Evolutionary conservation across 2,113 vertebrate genomes (phyloP).

Genomic region (Apodemus speciosus): DNA sequence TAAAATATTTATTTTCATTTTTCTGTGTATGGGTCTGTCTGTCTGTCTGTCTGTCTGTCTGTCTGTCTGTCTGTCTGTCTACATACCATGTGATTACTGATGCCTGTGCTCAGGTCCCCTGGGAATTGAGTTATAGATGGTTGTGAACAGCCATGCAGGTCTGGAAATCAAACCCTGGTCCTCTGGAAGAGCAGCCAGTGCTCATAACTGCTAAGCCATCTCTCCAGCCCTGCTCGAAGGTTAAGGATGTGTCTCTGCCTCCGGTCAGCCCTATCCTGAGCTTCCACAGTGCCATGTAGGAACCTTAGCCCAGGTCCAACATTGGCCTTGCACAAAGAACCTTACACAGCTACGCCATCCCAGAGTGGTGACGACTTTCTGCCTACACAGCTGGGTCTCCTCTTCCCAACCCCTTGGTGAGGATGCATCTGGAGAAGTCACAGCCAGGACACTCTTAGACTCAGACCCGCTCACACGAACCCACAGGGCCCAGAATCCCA

Average conservation of each 20-base stretch:
- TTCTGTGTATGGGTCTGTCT: background rate
- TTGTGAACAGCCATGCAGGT: background rate
- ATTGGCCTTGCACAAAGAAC: background rate
- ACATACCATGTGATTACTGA: background rate
- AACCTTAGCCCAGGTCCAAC: background rate
- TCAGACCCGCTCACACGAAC: background rate
- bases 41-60: background rate
- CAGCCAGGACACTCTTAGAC: background rate
- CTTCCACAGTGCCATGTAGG: accelerated
- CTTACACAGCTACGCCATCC: accelerated
- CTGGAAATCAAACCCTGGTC: background rate
- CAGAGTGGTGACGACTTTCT: accelerated
- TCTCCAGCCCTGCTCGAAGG: background rate
- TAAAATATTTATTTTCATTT: background rate
- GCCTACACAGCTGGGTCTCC: background rate
- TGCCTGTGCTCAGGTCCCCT: background rate
- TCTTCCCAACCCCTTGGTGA: background rate
- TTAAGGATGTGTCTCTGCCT: background rate
- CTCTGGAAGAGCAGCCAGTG: background rate
- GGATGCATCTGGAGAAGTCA: background rate
- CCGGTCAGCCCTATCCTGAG: background rate
- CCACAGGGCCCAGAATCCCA: constrained; percentile 73
- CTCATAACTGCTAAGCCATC: background rate
- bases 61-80: background rate
- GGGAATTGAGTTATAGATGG: background rate